A percentile compares a stretch with the other conserved stretches of the same genome.
Conservation (phyloP, 2,888 invertebrate species). For the Slavum lentiscoides region DNA sequence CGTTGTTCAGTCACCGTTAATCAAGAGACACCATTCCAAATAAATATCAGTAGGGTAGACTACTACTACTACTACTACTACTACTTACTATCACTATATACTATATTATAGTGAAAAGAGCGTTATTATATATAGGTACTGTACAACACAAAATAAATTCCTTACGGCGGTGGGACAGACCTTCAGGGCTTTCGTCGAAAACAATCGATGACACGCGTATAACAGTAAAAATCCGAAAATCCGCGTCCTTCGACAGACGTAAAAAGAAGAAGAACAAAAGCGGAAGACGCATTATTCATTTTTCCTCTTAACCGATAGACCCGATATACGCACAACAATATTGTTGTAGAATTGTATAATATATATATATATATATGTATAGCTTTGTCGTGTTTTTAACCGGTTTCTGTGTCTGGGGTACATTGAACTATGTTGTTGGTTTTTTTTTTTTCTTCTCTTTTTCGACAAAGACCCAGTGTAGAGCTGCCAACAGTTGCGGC, state of each 20-base stretch:
- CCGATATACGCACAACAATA: conserved; percentile 39
- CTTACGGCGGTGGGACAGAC: not conserved
- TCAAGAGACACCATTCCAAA: too few species aligned
- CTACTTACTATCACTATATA: too few species aligned
- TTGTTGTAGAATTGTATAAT: conserved; percentile 31
- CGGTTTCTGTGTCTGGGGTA: conserved; percentile 45
- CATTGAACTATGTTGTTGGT: conserved; percentile 47
- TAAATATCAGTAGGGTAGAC: too few species aligned
- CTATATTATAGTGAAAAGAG: too few species aligned
- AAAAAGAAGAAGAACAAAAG: conserved; percentile 28
- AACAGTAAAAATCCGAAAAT: conserved; percentile 36
- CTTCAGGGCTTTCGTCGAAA: conserved; percentile 14
- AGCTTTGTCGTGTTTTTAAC: conserved; percentile 42
- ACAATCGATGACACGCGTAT: conserved; percentile 4
- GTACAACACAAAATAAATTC: too few species aligned
- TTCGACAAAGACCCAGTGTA: conserved; percentile 37
- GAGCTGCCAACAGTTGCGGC: conserved; percentile 32
- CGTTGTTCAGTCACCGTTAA: too few species aligned
- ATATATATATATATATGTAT: not conserved
- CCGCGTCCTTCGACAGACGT: conserved; percentile 35
- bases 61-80: too few species aligned
- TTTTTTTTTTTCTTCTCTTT: conserved; percentile 29
- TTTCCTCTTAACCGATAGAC: conserved; percentile 48
- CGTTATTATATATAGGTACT: too few species aligned
- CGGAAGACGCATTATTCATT: conserved; percentile 36